These are phyloP conservation scores for Galeopsomyia nigrocyanea DNA, from an alignment of 2,888 invertebrate species.

Conservation along the genomic window DNA sequence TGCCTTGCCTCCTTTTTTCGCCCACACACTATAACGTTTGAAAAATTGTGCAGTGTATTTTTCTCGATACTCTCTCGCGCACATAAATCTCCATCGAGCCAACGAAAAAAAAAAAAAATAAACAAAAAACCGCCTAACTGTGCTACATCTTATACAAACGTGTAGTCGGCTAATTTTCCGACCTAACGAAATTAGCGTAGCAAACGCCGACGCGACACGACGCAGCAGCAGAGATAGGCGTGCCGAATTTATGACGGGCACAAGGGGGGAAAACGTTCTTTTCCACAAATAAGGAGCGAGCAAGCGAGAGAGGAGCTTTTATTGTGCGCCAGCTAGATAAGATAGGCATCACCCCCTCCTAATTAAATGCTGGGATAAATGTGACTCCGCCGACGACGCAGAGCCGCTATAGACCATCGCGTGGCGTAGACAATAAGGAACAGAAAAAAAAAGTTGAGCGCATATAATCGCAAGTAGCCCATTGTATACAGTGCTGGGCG, in stretches of 20 bases:
- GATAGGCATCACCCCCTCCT: slow-evolving; percentile 44
- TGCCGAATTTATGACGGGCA: slow-evolving; percentile 37
- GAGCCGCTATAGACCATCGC: neutral
- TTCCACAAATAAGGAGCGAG: slow-evolving; percentile 43
- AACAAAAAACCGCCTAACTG: neutral
- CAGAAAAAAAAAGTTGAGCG: slow-evolving; percentile 4
- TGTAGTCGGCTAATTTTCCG: slow-evolving; percentile 28
- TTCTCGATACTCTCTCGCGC: too few relatives aligned
- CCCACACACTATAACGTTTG: neutral
- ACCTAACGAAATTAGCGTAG: slow-evolving; percentile 36
- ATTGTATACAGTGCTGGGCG: neutral
- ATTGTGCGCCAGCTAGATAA: slow-evolving; percentile 43
- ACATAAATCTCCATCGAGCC: too few relatives aligned
- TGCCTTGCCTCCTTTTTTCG: neutral
- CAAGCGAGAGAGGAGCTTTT: slow-evolving; percentile 32
- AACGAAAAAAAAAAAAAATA: too few relatives aligned
- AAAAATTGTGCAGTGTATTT: slow-evolving; percentile 10
- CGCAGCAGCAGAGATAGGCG: slow-evolving; percentile 17
- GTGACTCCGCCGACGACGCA: neutral
- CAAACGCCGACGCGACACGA: neutral
- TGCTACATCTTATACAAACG: neutral
- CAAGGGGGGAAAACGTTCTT: slow-evolving; percentile 33
- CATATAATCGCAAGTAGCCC: neutral
- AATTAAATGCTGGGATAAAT: slow-evolving; percentile 46
- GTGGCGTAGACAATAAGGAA: neutral